Evolutionary conservation across 2,797 vertebrate species (phyloP), one percentile per base, ranked within the genome.

Genomic region (Schizothorax lantsangensis): DNA sequence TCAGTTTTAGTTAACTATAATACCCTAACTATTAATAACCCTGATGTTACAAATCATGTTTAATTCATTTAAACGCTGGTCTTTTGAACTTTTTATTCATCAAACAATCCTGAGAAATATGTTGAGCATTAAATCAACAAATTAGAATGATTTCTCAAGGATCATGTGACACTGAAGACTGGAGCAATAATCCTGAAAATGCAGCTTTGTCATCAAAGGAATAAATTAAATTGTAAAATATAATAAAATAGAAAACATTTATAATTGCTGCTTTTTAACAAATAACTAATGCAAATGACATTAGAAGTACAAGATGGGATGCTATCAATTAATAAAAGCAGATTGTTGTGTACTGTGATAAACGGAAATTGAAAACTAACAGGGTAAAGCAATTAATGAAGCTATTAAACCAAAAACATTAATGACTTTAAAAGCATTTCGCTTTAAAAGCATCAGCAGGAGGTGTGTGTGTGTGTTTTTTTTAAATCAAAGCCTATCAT

Each of bases 311-410:
- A 23, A n/a, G n/a, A 36, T 66, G 8, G 72, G 40, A 26, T 38
- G 57, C 36, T 72, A 43, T 36, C 62, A 68, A 49, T 81, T 81
- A 49, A 81, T 68, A 49, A 66, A 81, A 68, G 40, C 40, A 9
- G 26, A 83, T 71, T 83, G 14, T 71, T 83, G 14, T 77, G 45
- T 26, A 12, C 45, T 52, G 5, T 66, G 3, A 78, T 54, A 14
- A 84, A 78, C 3, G 0, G 17, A 84, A 84, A 77, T 52, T 7
- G 2, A 40, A 82, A 72, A 71, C 23, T 21, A 57, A 30, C 81
- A 77, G 43, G 43, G 33, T 64, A 83, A 74, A 74, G 12, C 73
- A 75, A 64, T 84, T 68, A 66, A 84, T 66, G 59, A 52, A 52
- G 33, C 36, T 69, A 68, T 68, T 43, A 78, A 69, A 54, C 43